These are phyloP conservation scores for Astropecten irregularis DNA, from an alignment of 53 echinoderm and acorn worm genomes.

Conservation along the genomic window DNA sequence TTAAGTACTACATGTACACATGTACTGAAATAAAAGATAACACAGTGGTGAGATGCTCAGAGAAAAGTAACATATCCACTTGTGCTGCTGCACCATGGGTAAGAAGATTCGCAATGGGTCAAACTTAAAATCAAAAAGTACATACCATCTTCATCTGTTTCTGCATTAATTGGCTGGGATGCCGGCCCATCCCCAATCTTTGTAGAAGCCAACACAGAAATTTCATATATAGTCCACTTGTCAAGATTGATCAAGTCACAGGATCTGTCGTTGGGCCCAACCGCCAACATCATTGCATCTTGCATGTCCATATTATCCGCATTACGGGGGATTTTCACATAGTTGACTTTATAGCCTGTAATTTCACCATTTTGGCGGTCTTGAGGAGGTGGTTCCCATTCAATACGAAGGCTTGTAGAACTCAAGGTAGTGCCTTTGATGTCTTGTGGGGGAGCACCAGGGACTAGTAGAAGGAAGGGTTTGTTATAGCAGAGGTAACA, in stretches of 20 bases:
- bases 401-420: constrained; percentile 83
- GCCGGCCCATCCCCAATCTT: constrained; percentile 93
- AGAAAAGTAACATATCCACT: too few species aligned
- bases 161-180: constrained; percentile 62
- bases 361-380: constrained; percentile 87
- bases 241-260: constrained; percentile 64
- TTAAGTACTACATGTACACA: too few species aligned
- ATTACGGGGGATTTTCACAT: constrained; percentile 60
- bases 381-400: constrained; percentile 83
- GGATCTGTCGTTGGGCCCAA: constrained; percentile 57
- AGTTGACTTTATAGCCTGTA: constrained; percentile 89
- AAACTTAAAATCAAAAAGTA: too few species aligned
- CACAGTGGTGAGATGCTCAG: too few species aligned
- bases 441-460: constrained; percentile 81
- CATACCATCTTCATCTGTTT: constrained; percentile 98
- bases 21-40: too few species aligned
- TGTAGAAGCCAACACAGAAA: constrained; percentile 83
- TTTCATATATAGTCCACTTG: constrained; percentile 94
- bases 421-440: constrained; percentile 70
- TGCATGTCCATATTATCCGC: constrained; percentile 11
- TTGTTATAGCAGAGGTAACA: constrained; percentile 38
- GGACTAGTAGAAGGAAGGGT: constrained; percentile 45
- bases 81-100: too few species aligned
- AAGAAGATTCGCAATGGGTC: too few species aligned
- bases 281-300: constrained; percentile 43